A percentile compares a stretch with the other conserved stretches of the same genome.
These are phyloP conservation scores for Tromatobia lineatoria DNA, from an alignment of 2,888 invertebrate species.

Conservation along the genomic window DNA sequence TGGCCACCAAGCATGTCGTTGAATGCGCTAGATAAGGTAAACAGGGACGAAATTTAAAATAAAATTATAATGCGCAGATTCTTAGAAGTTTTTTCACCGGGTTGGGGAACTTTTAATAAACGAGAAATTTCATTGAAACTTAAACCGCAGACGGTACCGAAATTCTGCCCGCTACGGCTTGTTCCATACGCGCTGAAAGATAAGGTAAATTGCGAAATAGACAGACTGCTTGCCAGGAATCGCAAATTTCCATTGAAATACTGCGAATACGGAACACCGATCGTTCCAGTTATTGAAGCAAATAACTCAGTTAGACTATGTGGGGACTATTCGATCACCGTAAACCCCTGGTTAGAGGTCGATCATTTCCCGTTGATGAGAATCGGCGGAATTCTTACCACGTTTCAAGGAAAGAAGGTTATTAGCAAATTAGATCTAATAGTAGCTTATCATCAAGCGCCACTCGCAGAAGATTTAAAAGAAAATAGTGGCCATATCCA, in stretches of 20 bases:
- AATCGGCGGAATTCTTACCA: conserved; percentile 55
- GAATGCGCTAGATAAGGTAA: background rate
- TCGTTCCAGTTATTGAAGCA: conserved; percentile 74
- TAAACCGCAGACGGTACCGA: background rate
- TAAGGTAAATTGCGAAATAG: conserved; percentile 4
- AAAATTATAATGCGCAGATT: conserved; percentile 3
- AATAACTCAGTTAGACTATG: conserved; percentile 74
- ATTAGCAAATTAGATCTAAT: conserved; percentile 68
- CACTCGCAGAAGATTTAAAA: conserved; percentile 37
- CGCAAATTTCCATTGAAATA: conserved; percentile 2
- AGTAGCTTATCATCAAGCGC: conserved; percentile 59
- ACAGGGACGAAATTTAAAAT: background rate
- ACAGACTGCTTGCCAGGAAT: background rate
- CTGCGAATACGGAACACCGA: conserved; percentile 76
- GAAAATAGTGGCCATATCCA: conserved; percentile 42
- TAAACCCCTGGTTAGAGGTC: conserved; percentile 65
- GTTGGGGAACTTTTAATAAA: conserved; percentile 13
- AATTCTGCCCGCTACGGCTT: conserved; percentile 26
- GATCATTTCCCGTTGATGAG: conserved; percentile 67
- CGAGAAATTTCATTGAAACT: background rate
- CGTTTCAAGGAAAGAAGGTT: conserved; percentile 67
- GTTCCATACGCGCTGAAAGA: conserved; percentile 17
- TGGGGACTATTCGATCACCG: conserved; percentile 73
- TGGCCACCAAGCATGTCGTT: conserved; percentile 24
- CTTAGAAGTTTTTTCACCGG: conserved; percentile 7